These are phyloP conservation scores for Tenthredo livida DNA, from an alignment of 2,888 invertebrate species.

Conservation along the genomic window DNA sequence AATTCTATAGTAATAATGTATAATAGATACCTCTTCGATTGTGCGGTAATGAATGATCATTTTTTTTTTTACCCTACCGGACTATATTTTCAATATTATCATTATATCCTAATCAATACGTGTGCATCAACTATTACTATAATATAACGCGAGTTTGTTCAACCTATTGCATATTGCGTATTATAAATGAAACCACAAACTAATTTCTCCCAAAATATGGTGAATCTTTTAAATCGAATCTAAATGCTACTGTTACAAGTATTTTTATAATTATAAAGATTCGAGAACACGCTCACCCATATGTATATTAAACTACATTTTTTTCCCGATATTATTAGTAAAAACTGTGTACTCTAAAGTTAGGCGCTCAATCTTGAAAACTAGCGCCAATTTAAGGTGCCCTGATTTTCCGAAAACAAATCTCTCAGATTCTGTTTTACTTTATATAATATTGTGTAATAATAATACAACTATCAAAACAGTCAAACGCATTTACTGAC, in stretches of 20 bases:
- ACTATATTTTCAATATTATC: conserved; percentile 19
- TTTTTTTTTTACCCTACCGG: conserved; percentile 19
- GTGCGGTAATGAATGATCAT: conserved; percentile 12
- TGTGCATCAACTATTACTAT: not conserved
- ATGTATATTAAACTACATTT: not conserved
- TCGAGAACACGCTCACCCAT: not conserved
- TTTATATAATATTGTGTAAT: not conserved
- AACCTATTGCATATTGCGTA: not conserved
- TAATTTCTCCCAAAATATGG: not conserved
- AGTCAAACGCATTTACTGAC: not conserved
- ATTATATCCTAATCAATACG: not conserved
- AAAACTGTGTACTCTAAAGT: conserved; percentile 8
- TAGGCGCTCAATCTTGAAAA: not conserved
- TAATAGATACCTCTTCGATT: conserved; percentile 15
- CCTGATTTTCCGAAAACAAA: conserved; percentile 34
- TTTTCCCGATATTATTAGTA: not conserved
- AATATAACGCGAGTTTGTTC: not conserved
- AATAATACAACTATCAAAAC: conserved; percentile 1
- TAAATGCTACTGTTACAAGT: not conserved
- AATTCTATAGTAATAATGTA: conserved; percentile 6
- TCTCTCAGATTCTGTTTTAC: conserved; percentile 1
- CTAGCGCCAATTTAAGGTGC: not conserved
- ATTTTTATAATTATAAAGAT: not conserved
- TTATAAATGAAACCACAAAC: not conserved
- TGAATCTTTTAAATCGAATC: not conserved